These are phyloP conservation scores for Diabrotica virgifera DNA, from an alignment of 1,140 invertebrate genomes.

Conservation along the genomic window DNA sequence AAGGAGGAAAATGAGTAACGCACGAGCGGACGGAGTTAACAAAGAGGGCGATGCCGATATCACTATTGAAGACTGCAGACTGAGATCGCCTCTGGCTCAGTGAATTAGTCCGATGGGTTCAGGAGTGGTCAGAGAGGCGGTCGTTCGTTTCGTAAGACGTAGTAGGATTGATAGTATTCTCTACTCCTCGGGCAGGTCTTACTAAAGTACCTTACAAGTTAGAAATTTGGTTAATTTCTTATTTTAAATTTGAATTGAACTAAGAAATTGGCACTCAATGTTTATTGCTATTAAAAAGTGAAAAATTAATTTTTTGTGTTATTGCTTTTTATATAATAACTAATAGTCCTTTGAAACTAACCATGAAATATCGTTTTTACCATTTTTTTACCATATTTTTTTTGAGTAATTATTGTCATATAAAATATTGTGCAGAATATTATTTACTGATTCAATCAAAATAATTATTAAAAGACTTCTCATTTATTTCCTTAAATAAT, in stretches of 20 bases:
- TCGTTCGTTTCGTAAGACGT: background rate
- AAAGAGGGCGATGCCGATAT: background rate
- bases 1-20: conserved; percentile 9
- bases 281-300: background rate
- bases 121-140: conserved; percentile 6
- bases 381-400: no score
- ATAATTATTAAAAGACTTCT: no score
- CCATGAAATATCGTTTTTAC: background rate
- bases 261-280: background rate
- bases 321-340: background rate
- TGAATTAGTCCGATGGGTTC: background rate
- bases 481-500: no score
- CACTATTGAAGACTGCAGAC: conserved; percentile 1
- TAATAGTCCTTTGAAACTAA: background rate
- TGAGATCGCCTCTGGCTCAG: background rate
- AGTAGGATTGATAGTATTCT: background rate
- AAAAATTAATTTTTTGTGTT: background rate
- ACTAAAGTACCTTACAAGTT: no score
- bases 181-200: background rate
- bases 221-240: background rate
- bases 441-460: no score
- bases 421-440: no score
- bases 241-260: background rate
- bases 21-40: background rate
- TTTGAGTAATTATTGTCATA: no score